A percentile compares a stretch with the other conserved stretches of the same genome.
phyloP scores from a whole-genome alignment of 2,888 invertebrate genomes.

The Tachina grossa region DNA sequence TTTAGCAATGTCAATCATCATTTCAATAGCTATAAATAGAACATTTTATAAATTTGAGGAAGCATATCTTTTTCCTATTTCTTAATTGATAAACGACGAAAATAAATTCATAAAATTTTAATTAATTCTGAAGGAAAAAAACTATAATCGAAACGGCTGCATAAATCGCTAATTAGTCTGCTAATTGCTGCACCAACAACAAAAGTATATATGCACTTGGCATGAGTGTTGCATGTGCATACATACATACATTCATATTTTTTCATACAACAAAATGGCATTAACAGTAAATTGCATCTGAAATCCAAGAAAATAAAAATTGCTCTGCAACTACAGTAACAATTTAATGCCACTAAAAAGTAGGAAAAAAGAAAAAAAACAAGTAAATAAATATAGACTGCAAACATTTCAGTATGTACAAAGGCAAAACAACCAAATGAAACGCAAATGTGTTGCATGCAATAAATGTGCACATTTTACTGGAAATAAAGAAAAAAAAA shows the following conservation, averaged over 20 bases:
- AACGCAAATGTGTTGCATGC: constrained; percentile 58
- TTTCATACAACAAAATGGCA: constrained; percentile 50
- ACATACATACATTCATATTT: neutral
- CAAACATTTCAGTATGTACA: constrained; percentile 25
- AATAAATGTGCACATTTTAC: constrained; percentile 31
- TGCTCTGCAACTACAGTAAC: constrained; percentile 38
- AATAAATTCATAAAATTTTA: constrained; percentile 13
- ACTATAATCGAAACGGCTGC: constrained; percentile 5
- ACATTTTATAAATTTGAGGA: neutral
- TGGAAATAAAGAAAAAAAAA: constrained; percentile 8
- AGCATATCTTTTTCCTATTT: neutral
- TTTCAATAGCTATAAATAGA: neutral
- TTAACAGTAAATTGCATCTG: constrained; percentile 59
- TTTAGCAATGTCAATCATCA: neutral
- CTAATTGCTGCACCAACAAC: constrained; percentile 53
- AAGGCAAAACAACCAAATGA: constrained; percentile 40
- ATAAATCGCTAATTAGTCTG: constrained; percentile 56
- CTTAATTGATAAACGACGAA: neutral
- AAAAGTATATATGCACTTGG: neutral
- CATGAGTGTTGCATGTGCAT: constrained; percentile 14
- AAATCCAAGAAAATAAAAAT: constrained; percentile 40
- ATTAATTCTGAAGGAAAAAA: constrained; percentile 14
- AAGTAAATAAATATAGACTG: constrained; percentile 59
- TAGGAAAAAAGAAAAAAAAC: constrained; percentile 10
- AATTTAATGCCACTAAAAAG: constrained; percentile 48